Conservation (phyloP, 1,140 invertebrate species). For the Macrocentrus cingulum region DNA sequence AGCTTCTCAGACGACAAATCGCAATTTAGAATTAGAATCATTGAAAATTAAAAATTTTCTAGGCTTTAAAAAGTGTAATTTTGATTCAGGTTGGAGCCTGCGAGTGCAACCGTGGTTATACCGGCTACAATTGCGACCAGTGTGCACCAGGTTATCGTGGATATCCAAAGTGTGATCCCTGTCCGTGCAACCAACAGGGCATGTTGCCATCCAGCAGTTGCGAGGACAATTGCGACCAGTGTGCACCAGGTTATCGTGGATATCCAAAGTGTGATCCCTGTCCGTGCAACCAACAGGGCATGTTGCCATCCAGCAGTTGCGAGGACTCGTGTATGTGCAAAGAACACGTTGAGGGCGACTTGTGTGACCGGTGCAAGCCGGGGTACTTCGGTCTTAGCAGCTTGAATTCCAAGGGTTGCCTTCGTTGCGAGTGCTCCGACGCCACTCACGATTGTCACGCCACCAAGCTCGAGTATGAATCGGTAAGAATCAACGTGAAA, state of each 20-base stretch:
- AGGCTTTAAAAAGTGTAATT: neutral
- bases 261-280: constrained; percentile 81
- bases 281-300: constrained; percentile 83
- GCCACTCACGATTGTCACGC: constrained; percentile 72
- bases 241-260: constrained; percentile 77
- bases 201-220: too few species aligned
- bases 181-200: constrained; percentile 88
- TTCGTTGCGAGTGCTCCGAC: constrained; percentile 90
- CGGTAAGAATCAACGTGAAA: constrained; percentile 55
- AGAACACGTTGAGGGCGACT: constrained; percentile 75
- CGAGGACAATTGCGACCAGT: constrained; percentile 81
- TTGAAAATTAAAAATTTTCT: constrained; percentile 1
- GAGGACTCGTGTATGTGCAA: constrained; percentile 85
- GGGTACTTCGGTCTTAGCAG: constrained; percentile 82
- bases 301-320: constrained; percentile 69
- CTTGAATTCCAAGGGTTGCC: constrained; percentile 80
- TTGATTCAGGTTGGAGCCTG: constrained; percentile 69
- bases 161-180: constrained; percentile 78
- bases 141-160: constrained; percentile 81
- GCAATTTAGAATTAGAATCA: constrained; percentile 4
- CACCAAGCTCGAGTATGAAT: constrained; percentile 62
- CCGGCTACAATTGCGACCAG: constrained; percentile 77
- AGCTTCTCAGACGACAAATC: neutral
- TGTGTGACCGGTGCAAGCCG: constrained; percentile 79
- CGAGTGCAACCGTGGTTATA: constrained; percentile 79